phyloP scores from a whole-genome alignment of 2,888 invertebrate genomes.

The Caenorhabditis becei region DNA sequence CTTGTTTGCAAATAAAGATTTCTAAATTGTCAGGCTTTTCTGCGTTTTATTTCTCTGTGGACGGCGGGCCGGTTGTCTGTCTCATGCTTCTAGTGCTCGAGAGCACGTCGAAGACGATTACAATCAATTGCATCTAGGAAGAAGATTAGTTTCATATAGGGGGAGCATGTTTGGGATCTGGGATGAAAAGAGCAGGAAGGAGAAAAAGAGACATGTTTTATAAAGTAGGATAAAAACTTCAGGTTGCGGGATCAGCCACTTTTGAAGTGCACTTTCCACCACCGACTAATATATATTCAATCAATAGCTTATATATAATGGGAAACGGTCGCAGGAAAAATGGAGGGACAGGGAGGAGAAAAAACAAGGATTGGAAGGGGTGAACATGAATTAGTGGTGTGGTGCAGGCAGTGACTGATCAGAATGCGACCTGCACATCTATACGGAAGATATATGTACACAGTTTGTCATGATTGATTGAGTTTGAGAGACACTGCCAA shows the following conservation, averaged over 20 bases:
- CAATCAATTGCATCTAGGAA: conserved; percentile 53
- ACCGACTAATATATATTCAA: conserved; percentile 41
- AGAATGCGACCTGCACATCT: conserved; percentile 59
- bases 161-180: conserved; percentile 2
- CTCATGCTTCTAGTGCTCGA: conserved; percentile 29
- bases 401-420: conserved; percentile 45
- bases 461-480: conserved; percentile 56
- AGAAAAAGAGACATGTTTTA: conserved; percentile 37
- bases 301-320: conserved; percentile 34
- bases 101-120: conserved; percentile 7
- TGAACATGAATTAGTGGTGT: conserved; percentile 3
- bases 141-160: conserved; percentile 51
- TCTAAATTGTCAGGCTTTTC: conserved; percentile 15
- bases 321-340: conserved; percentile 30
- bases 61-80: conserved; percentile 31
- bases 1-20: conserved; percentile 18
- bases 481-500: conserved; percentile 56
- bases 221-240: conserved; percentile 42
- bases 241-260: conserved; percentile 11
- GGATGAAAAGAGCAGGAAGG: conserved; percentile 20
- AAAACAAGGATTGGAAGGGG: not conserved
- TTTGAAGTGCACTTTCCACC: conserved; percentile 29
- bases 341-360: conserved; percentile 7
- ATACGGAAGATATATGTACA: conserved; percentile 50
- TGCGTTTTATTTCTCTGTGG: conserved; percentile 40